phyloP scores from a whole-genome alignment of 2,797 vertebrate species.

The Acanthiza pusilla region DNA sequence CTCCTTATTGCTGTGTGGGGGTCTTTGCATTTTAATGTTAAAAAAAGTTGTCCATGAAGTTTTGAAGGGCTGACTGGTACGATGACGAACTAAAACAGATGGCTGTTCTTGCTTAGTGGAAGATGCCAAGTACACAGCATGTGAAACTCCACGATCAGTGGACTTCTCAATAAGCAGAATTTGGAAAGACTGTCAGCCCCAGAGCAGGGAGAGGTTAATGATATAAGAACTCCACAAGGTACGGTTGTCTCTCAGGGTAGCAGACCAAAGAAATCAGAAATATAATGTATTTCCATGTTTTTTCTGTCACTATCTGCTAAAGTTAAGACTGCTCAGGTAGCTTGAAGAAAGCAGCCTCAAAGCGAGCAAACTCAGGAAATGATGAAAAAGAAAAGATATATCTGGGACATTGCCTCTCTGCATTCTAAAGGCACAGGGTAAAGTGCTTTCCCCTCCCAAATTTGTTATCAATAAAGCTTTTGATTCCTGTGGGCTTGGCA shows the following conservation, averaged over 20 bases:
- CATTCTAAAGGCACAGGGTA: background rate
- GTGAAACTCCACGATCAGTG: background rate
- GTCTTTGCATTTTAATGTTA: constrained; percentile 6
- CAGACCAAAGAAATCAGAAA: background rate
- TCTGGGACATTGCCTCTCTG: background rate
- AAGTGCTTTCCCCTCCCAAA: background rate
- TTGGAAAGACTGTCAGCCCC: background rate
- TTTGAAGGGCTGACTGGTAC: background rate
- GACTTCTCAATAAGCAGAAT: background rate
- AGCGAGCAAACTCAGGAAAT: background rate
- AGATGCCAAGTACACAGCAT: background rate
- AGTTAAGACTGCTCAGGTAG: background rate
- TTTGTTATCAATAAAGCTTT: background rate
- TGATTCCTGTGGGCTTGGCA: background rate
- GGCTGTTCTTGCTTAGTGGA: background rate
- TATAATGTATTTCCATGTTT: background rate
- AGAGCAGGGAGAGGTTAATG: background rate
- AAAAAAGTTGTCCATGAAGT: background rate
- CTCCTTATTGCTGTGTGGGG: background rate
- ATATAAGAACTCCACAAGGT: background rate
- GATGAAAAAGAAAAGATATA: background rate
- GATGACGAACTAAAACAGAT: background rate
- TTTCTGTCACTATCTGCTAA: background rate
- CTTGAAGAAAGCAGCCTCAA: background rate
- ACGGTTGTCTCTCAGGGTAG: background rate